phyloP scores from a whole-genome alignment of 1,140 invertebrate species.

The Anastrepha ludens region DNA sequence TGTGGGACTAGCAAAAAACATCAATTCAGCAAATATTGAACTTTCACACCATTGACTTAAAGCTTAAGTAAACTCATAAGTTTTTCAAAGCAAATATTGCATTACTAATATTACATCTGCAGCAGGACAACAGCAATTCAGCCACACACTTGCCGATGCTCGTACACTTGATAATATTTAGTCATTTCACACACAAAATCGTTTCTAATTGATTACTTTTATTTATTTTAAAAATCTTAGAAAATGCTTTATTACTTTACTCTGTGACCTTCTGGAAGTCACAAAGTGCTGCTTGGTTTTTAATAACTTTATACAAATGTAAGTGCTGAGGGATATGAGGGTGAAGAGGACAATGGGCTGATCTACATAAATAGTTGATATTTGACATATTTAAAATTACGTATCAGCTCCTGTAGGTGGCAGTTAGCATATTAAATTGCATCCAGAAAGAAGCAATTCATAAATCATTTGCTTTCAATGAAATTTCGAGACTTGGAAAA shows the following conservation, averaged over 20 bases:
- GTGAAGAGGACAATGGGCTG: neutral
- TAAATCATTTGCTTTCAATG: no score
- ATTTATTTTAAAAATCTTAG: neutral
- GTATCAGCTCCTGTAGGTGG: no score
- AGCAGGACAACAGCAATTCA: neutral
- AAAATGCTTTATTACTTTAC: neutral
- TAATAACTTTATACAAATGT: neutral
- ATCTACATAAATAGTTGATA: neutral
- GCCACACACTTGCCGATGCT: neutral
- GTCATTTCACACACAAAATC: conserved; percentile 21
- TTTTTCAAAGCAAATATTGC: neutral
- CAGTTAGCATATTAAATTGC: neutral
- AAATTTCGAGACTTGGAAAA: no score
- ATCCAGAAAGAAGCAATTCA: no score
- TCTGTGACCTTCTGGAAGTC: neutral
- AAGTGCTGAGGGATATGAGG: neutral
- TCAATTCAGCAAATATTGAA: conserved; percentile 7
- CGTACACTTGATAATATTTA: neutral
- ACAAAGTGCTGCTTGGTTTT: neutral
- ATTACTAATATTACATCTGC: neutral
- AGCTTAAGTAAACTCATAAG: conserved; percentile 23
- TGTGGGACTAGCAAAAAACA: neutral
- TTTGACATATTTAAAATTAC: neutral
- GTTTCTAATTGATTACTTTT: conserved; percentile 24
- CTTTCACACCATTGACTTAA: conserved; percentile 29